Percentiles rank a stretch among this genome's conserved stretches.
Conservation (phyloP, 2,113 vertebrate species). For the Mustelus asterias region DNA sequence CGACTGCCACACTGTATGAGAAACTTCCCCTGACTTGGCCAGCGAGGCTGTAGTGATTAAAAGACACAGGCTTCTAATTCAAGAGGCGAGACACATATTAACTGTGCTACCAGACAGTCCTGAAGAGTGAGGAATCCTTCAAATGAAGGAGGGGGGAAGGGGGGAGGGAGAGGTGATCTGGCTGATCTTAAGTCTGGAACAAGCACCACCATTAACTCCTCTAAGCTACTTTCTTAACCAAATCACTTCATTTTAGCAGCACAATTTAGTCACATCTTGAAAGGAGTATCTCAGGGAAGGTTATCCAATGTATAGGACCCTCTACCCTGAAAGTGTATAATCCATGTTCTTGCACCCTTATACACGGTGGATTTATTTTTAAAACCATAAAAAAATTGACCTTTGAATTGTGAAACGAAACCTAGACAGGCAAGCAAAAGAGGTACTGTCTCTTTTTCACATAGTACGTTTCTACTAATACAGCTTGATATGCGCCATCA, state of each 20-base stretch:
- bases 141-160: not conserved
- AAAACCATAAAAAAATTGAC: constrained; percentile 23
- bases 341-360: constrained; percentile 7
- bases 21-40: not conserved
- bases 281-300: constrained; percentile 10
- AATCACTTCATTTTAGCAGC: not conserved
- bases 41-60: not conserved
- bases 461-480: constrained; percentile 32
- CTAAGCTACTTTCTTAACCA: not conserved
- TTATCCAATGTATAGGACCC: not conserved
- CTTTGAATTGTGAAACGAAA: constrained; percentile 24
- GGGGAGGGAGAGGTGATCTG: not conserved
- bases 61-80: not conserved
- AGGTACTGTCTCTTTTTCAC: constrained; percentile 28
- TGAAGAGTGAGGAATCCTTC: not conserved
- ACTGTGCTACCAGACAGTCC: not conserved
- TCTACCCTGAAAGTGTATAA: not conserved
- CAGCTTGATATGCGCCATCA: constrained; percentile 35
- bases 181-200: not conserved
- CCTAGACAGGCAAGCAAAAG: constrained; percentile 30
- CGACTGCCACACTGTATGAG: not conserved
- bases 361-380: not conserved
- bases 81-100: not conserved
- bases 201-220: not conserved
- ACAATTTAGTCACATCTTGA: constrained; percentile 14